These are phyloP conservation scores for Cristatella mucedo DNA, from an alignment of 2,888 invertebrate species.

Conservation along the genomic window DNA sequence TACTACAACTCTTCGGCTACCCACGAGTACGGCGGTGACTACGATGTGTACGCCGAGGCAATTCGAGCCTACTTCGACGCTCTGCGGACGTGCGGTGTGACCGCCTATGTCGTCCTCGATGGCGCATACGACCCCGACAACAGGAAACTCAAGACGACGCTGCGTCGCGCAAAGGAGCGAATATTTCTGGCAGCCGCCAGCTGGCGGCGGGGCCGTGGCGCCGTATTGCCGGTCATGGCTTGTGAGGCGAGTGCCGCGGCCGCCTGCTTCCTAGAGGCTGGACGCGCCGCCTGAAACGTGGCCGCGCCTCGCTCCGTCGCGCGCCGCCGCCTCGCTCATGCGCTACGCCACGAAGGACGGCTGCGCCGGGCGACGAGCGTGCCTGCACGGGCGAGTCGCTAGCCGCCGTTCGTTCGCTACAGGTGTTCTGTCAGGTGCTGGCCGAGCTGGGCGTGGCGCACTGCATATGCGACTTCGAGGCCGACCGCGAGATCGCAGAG, in stretches of 20 bases:
- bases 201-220: slow-evolving; percentile 22
- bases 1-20: slow-evolving; percentile 23
- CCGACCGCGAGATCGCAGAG: slow-evolving; percentile 70
- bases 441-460: slow-evolving; percentile 49
- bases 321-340: no score
- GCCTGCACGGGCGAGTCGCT: no score
- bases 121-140: slow-evolving; percentile 31
- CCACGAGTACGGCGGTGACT: slow-evolving; percentile 33
- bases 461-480: slow-evolving; percentile 67
- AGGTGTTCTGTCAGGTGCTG: slow-evolving; percentile 56
- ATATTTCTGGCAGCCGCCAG: slow-evolving; percentile 18
- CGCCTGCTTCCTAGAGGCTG: no score
- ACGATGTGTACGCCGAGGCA: slow-evolving; percentile 21
- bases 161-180: slow-evolving; percentile 22
- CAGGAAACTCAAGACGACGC: slow-evolving; percentile 25
- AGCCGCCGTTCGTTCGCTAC: no score
- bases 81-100: slow-evolving; percentile 21
- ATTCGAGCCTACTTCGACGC: slow-evolving; percentile 20
- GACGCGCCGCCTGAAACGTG: no score
- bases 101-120: slow-evolving; percentile 33
- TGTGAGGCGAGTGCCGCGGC: no score
- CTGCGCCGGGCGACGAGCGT: no score
- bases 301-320: no score
- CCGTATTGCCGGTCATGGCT: slow-evolving; percentile 59
- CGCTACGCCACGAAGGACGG: no score